Percentiles rank a stretch among this genome's conserved stretches.
These are phyloP conservation scores for Leptopilina myrica DNA, from an alignment of 2,888 invertebrate species.

Conservation along the genomic window DNA sequence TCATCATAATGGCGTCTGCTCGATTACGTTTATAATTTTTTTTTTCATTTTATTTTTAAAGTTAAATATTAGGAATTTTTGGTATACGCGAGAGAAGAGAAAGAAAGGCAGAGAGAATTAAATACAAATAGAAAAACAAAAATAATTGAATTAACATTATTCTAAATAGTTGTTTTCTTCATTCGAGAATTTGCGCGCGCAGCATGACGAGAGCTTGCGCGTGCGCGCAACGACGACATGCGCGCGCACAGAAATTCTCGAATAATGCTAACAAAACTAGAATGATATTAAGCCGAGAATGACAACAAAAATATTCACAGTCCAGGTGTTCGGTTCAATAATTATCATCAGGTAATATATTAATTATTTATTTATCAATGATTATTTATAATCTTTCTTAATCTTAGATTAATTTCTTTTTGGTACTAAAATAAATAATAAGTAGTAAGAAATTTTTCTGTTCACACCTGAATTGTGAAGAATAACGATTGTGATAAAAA, in stretches of 20 bases:
- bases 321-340: slow-evolving; percentile 47
- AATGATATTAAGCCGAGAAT: no score
- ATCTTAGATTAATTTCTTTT: no score
- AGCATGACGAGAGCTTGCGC: no score
- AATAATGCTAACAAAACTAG: no score
- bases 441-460: background rate
- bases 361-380: no score
- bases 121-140: slow-evolving; percentile 43
- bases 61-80: slow-evolving; percentile 58
- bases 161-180: no score
- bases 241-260: no score
- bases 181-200: no score
- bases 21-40: slow-evolving; percentile 60
- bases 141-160: slow-evolving; percentile 9
- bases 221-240: no score
- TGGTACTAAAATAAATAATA: no score
- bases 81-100: slow-evolving; percentile 46
- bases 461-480: slow-evolving; percentile 50
- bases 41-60: slow-evolving; percentile 52
- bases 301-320: slow-evolving; percentile 41
- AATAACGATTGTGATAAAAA: slow-evolving; percentile 43
- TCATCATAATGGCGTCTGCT: slow-evolving; percentile 71
- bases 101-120: slow-evolving; percentile 45
- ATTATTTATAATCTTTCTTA: no score
- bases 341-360: background rate